Conservation (phyloP, 1,140 invertebrate genomes). For the Halesus radiatus region DNA sequence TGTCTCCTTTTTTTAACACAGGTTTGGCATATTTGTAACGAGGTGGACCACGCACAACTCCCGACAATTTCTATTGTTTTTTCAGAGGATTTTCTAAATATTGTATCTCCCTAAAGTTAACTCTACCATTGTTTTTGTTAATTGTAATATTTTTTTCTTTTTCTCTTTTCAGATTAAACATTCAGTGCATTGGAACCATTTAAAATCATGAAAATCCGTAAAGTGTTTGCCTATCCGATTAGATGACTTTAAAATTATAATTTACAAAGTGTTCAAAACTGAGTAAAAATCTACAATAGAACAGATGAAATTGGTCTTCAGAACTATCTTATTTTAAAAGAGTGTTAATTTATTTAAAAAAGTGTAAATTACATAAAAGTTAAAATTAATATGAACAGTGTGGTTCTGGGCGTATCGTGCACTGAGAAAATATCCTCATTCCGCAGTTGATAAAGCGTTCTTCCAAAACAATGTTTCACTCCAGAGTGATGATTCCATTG, state of each 20-base stretch:
- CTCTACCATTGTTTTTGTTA: too few species aligned
- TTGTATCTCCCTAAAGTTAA: too few species aligned
- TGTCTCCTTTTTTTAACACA: too few species aligned
- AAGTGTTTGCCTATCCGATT: background rate
- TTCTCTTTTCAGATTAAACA: background rate
- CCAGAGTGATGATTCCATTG: background rate
- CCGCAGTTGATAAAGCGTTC: conserved; percentile 9
- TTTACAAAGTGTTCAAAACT: background rate
- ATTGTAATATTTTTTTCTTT: background rate
- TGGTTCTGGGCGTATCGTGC: background rate
- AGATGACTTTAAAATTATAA: background rate
- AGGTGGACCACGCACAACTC: too few species aligned
- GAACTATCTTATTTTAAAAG: too few species aligned
- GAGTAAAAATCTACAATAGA: too few species aligned
- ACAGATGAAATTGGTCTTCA: too few species aligned
- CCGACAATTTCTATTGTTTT: too few species aligned
- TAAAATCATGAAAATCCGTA: conserved; percentile 2
- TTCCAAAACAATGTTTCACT: conserved; percentile 2
- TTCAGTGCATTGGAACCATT: background rate
- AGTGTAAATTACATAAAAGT: too few species aligned
- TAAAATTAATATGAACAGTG: conserved; percentile 1
- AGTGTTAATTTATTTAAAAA: too few species aligned
- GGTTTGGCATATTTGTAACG: too few species aligned
- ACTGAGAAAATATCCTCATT: background rate
- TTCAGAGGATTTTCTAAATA: too few species aligned